Conservation (phyloP, 2,113 vertebrate genomes). For the Chaenogobius annularis region DNA sequence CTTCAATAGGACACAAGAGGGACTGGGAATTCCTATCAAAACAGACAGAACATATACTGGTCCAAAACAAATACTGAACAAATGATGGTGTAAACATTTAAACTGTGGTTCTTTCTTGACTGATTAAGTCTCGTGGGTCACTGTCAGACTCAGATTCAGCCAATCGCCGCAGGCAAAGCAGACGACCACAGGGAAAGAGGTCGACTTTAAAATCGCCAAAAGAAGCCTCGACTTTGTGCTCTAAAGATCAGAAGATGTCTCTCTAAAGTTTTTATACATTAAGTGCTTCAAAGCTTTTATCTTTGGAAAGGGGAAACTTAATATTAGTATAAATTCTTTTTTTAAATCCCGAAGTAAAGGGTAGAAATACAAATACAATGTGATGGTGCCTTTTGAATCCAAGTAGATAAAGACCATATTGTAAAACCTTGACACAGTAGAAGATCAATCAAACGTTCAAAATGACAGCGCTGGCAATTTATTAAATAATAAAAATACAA, state of each 20-base stretch:
- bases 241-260: constrained; percentile 55
- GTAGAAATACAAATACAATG: background rate
- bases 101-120: constrained; percentile 24
- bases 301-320: constrained; percentile 5
- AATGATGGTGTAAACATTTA: background rate
- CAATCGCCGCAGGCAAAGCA: constrained; percentile 49
- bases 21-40: background rate
- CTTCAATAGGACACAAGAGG: constrained; percentile 8
- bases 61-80: background rate
- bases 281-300: constrained; percentile 10
- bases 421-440: background rate
- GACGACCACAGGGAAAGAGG: constrained; percentile 32
- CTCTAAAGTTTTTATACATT: constrained; percentile 35
- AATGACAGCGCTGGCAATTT: background rate
- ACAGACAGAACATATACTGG: background rate
- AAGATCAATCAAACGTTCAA: background rate
- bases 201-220: constrained; percentile 19
- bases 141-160: constrained; percentile 47
- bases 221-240: constrained; percentile 44
- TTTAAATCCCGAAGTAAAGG: background rate
- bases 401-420: background rate
- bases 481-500: no score
- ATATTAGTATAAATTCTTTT: background rate
- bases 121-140: constrained; percentile 64
- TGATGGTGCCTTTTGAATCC: background rate